These are phyloP conservation scores for Drosophila saltans DNA, from an alignment of 1,140 invertebrate species.

Conservation along the genomic window DNA sequence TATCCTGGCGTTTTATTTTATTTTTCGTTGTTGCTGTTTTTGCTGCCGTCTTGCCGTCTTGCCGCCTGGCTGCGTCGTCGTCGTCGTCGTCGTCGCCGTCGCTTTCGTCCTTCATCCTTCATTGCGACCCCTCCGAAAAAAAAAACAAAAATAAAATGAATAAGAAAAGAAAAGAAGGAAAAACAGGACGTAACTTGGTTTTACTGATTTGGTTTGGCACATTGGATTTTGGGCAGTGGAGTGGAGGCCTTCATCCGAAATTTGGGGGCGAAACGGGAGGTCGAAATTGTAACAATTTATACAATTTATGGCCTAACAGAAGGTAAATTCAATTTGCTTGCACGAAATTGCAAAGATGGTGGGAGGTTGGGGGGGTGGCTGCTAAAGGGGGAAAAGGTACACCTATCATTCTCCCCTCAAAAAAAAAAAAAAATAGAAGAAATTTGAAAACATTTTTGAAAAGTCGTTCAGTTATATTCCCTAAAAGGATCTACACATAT, in stretches of 20 bases:
- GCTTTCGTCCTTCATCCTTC: neutral
- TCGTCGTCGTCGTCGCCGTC: neutral
- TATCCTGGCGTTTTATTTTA: constrained; percentile 78
- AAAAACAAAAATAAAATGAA: neutral
- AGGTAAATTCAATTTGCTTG: constrained; percentile 72
- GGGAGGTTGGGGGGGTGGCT: neutral
- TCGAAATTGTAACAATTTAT: constrained; percentile 49
- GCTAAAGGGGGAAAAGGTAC: neutral
- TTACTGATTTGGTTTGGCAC: constrained; percentile 55
- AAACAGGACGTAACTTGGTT: constrained; percentile 57
- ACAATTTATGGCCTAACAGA: constrained; percentile 68
- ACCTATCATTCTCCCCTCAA: no score
- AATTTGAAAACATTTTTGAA: no score
- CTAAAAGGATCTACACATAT: no score
- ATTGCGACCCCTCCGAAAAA: constrained; percentile 8
- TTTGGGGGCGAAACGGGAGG: neutral
- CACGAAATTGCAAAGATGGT: neutral
- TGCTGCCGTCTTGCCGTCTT: constrained; percentile 12
- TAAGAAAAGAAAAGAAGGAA: constrained; percentile 15
- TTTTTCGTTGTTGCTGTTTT: constrained; percentile 37
- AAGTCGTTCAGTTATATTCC: no score
- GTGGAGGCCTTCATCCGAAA: neutral
- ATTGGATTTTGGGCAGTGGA: constrained; percentile 16
- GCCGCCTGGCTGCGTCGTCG: constrained; percentile 33
- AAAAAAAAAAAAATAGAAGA: no score